Evolutionary conservation across 1,140 invertebrate genomes (phyloP), one percentile per base, ranked within the genome.

Genomic region (Cydia fagiglandana): DNA sequence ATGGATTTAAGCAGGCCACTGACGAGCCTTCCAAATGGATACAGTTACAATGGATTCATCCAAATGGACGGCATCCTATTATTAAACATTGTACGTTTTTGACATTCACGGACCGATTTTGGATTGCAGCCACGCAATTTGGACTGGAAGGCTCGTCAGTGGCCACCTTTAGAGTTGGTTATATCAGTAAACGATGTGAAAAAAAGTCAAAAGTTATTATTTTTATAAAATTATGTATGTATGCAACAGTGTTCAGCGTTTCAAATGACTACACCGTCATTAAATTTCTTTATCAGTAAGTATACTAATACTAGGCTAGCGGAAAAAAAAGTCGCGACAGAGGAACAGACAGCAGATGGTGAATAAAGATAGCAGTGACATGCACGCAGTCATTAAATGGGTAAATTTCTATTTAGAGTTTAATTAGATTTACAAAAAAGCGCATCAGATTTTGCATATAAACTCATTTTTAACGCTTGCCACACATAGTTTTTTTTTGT

Each of bases 321-420:
- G 56, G n/a, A n/a, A 24, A 61, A 61, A 34, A 61, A 61, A 61
- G 17, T n/a, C 20, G 24, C 20, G 56, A 61, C 56, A 61, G 17
- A 61, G 20, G 5, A 61, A 61, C 56, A 61, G 56, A 61, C 56
- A 61, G 56, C 12, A 61, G 56, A 61, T 61, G 20, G 56, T 61
- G 56, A 61, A 20, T 61, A 61, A 2, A 61, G 56, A 61, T 61
- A 24, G 7, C 17, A n/a, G 56, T 61, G 56, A 61, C 56, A 61
- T 61, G 56, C 56, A 61, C 56, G 56, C 20, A 61, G 20, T 61
- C 56, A 61, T 61, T 61, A 61, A 53, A 61, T 61, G 56, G 56
- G 56, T 61, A 61, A 61, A 24, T 61, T 61, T 61, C 56, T 61
- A 61, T 61, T 61, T 61, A 61, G 56, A 61, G 20, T 61, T 61